Evolutionary conservation across 2,113 vertebrate species (phyloP).

Genomic region (Ivindomyrus marchei): DNA sequence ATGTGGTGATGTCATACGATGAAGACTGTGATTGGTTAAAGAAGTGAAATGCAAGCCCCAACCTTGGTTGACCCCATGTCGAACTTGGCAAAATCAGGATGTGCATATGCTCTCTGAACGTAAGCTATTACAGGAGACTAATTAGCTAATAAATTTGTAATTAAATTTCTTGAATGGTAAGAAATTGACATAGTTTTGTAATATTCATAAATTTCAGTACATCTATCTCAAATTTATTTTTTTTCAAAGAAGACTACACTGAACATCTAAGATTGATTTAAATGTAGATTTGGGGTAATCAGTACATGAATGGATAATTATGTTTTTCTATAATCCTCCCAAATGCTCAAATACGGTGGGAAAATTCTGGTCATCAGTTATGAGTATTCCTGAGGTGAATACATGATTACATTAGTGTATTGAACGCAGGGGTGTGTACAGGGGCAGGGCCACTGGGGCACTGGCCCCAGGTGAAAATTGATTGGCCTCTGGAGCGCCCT

Average conservation of each 20-base stretch:
- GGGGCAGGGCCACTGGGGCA: background rate
- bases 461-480: background rate
- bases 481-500: background rate
- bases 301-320: background rate
- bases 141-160: background rate
- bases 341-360: background rate
- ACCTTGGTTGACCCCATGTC: background rate
- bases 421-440: background rate
- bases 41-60: background rate
- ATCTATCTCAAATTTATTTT: background rate
- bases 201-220: background rate
- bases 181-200: background rate
- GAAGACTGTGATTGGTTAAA: background rate
- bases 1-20: background rate
- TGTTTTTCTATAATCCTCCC: background rate
- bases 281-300: background rate
- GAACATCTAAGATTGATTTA: background rate
- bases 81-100: background rate
- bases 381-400: background rate
- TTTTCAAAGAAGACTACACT: background rate
- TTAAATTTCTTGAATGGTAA: background rate
- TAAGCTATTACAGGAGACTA: background rate
- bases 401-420: background rate
- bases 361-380: background rate
- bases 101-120: background rate